These are phyloP conservation scores for Rhinogobio ventralis DNA, from an alignment of 2,797 vertebrate species.

Conservation along the genomic window DNA sequence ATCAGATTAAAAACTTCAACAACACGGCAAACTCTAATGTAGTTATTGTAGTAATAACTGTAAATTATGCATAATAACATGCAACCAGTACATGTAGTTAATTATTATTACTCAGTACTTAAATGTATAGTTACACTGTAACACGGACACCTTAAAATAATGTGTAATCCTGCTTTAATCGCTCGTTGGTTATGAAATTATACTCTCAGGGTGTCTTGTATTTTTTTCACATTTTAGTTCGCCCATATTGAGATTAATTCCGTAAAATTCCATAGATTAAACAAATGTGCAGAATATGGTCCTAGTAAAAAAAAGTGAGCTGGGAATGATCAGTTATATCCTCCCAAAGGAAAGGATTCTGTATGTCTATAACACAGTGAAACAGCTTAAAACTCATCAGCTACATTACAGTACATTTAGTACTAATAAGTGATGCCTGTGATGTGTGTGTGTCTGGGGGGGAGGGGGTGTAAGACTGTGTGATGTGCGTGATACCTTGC, in stretches of 20 bases:
- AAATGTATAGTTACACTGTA: no score
- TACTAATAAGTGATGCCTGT: neutral
- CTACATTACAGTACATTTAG: neutral
- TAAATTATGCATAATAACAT: no score
- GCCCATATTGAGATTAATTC: neutral
- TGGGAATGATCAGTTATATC: neutral
- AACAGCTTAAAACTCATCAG: conserved; percentile 4
- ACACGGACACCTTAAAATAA: no score
- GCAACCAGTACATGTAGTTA: no score
- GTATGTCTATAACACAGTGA: neutral
- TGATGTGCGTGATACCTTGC: conserved; percentile 70
- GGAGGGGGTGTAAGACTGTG: neutral
- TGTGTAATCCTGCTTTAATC: no score
- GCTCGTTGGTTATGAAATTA: no score
- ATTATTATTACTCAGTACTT: no score
- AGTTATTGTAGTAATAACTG: no score
- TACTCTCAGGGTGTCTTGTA: no score
- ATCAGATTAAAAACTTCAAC: no score
- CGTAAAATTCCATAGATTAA: neutral
- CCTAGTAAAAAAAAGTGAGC: neutral
- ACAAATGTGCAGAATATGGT: conserved; percentile 59
- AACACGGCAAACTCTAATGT: no score
- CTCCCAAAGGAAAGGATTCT: neutral
- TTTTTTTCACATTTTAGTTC: neutral
- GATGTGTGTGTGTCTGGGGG: neutral